phyloP scores from a whole-genome alignment of 1,140 invertebrate species.

The Lithobius niger region DNA sequence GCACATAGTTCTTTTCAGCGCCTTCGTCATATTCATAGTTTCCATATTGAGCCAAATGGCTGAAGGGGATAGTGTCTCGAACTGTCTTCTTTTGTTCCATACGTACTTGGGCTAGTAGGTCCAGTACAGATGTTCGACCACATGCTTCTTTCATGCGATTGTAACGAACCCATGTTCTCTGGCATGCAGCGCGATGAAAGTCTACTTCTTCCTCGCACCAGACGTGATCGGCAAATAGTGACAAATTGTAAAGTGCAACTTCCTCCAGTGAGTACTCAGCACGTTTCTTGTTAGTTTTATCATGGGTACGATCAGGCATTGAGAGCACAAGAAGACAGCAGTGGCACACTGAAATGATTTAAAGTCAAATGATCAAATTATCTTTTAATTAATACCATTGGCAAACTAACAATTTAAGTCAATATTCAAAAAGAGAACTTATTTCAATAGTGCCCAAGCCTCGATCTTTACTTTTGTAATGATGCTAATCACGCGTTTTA shows the following conservation, averaged over 20 bases:
- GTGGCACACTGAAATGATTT: no score
- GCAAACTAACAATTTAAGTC: no score
- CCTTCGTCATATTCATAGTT: conserved; percentile 1
- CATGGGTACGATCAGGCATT: conserved; percentile 2
- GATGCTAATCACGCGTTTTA: no score
- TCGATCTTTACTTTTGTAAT: no score
- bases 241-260: not conserved
- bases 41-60: conserved; percentile 4
- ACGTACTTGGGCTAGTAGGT: not conserved
- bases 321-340: no score
- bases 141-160: not conserved
- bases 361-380: no score
- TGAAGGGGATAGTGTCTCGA: conserved; percentile 5
- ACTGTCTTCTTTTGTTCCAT: conserved; percentile 1
- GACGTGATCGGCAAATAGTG: not conserved
- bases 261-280: not conserved
- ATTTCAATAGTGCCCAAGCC: no score
- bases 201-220: not conserved
- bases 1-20: not conserved
- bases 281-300: not conserved
- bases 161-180: not conserved
- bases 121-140: not conserved
- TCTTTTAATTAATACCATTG: no score
- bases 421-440: no score
- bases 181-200: not conserved